These are phyloP conservation scores for Callitettix versicolor DNA, from an alignment of 1,140 invertebrate species.

Conservation along the genomic window DNA sequence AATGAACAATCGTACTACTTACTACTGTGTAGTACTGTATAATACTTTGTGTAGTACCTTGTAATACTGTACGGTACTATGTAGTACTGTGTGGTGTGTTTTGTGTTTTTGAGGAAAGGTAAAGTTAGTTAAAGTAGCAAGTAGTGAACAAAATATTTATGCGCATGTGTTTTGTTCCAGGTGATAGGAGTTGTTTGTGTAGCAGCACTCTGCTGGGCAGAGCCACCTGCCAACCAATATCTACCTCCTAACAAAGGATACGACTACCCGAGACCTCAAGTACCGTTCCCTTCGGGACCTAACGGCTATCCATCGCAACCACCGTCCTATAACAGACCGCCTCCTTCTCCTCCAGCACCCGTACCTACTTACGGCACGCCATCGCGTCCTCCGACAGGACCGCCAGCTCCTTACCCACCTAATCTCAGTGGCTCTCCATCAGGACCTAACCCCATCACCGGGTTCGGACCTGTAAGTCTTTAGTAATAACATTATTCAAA, in stretches of 20 bases:
- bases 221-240: slow-evolving; percentile 12
- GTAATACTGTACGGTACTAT: too few relatives aligned
- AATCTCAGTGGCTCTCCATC: slow-evolving; percentile 20
- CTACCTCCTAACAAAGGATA: slow-evolving; percentile 39
- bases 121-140: too few relatives aligned
- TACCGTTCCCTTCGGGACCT: slow-evolving; percentile 38
- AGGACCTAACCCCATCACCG: slow-evolving; percentile 13
- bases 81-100: too few relatives aligned
- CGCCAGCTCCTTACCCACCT: slow-evolving; percentile 23
- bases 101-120: too few relatives aligned
- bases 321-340: background rate
- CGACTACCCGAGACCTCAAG: slow-evolving; percentile 43
- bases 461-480: too few relatives aligned
- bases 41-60: too few relatives aligned
- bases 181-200: slow-evolving; percentile 6
- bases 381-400: slow-evolving; percentile 11
- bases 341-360: slow-evolving; percentile 26
- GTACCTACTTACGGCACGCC: slow-evolving; percentile 5
- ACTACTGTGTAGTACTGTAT: too few relatives aligned
- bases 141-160: too few relatives aligned
- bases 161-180: slow-evolving; percentile 5
- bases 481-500: too few relatives aligned
- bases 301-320: background rate
- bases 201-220: background rate
- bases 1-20: too few relatives aligned